Evolutionary conservation across 2,113 vertebrate species (phyloP), one percentile per base, ranked within the genome.

Genomic region (Gallinago media): DNA sequence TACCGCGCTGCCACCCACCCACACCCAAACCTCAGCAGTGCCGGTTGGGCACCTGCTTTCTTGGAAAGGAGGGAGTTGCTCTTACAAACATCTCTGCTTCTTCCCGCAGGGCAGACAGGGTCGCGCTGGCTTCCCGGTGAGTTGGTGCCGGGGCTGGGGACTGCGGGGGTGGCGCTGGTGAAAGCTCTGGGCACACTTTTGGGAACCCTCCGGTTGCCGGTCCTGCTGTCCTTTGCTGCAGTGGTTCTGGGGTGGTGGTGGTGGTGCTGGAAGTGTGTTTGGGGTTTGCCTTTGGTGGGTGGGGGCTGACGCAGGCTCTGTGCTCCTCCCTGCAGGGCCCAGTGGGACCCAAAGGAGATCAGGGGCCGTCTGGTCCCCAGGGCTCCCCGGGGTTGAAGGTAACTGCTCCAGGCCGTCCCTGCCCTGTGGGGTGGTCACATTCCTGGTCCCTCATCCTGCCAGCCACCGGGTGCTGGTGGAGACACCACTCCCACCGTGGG

Each of bases 341-440:
- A 0, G 83, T 74, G 46, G 98, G 97, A 97, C 96, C 95, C 0
- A 98, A 98, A 97, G 98, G 98, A 58, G 97, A 98, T 1, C 44
- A 1, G 36, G 98, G 98, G 2, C 36, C 50, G 0, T 6, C 96
- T 58, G 98, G 98, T 72, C 63, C 88, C n/a, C 91, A 89, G 26
- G 98, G 98, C 17, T 12, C 73, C 14, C 76, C 94, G 0, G 98
- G 98, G 20, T 6, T 71, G 29, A 98, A 98, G 98, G 98, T 98
- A 89, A 95, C 47, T 44, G 27, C 27, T 85, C 27, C 2, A 2
- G 38, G 46, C n/a, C 23, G 32, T 22, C 58, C 89, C 27, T 2
- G 3, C 21, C 9, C 16, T 1, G 0, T 22, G 59, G 5, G 12
- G 14, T 56, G 55, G 63, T 44, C 40, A 47, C 10, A 15, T 7